Evolutionary conservation across 30 jellyfish, hydroid and myxozoan genomes (phyloP), one percentile per base, ranked within the genome.

Genomic region (Turritopsis dohrnii): DNA sequence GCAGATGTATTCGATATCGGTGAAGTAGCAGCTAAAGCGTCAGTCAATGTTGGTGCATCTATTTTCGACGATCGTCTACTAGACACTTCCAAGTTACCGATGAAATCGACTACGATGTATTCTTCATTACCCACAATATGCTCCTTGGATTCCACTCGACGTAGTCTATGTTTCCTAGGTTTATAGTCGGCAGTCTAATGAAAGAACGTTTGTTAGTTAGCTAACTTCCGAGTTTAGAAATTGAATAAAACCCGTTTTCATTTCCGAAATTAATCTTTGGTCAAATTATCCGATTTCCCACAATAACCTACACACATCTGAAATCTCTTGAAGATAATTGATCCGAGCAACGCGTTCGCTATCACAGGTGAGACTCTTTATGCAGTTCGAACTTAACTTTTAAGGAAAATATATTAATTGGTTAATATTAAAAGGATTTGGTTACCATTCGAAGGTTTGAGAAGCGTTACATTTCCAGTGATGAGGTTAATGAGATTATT

Each of bases 101-200:
- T 81, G 27, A 92, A 85, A 83, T 92, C 98, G 60, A 92, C 95
- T 8, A 92, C 91, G 7, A 92, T 80, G 66, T 92, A 92, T 31
- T 80, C 92, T 52, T 92, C 98, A 76, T 92, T 93, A 1, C 95
- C 96, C 23, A 87, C 66, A n/a, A 74, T 72, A 21, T 88, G 93
- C 28, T 82, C 89, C 83, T 88, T 82, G 19, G 96, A 92, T 41
- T 82, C 89, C 26, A 88, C 84, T 21, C 89, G 85, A 29, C 76
- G 75, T 75, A 82, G 66, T 26, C 83, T 69, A 20, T 66, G 89
- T 28, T 82, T 82, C 9, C 24, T 53, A 3, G 79, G 17, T 69
- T 41, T 41, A 41, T 41, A 41, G 60, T 41, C 60, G 13, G 60
- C 60, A 3, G 60, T 13, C 60, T 41, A 41, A 13, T 41, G 13